Percentiles rank a stretch among this genome's conserved stretches.
Conservation (phyloP, 2,888 invertebrate genomes). For the Leptothorax acervorum region DNA sequence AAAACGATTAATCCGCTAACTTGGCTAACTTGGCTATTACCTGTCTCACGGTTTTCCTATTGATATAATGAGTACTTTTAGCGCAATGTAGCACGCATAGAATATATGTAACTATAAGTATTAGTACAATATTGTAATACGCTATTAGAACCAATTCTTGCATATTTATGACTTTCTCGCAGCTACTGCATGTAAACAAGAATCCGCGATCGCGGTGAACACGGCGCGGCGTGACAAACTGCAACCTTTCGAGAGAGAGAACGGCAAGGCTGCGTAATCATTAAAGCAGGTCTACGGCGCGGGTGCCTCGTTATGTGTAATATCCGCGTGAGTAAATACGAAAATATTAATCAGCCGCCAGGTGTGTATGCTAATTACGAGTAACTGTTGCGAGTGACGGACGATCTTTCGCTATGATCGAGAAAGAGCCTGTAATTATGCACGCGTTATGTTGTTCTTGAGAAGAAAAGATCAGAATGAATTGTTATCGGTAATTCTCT, state of each 20-base stretch:
- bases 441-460: not conserved
- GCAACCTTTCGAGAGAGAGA: conserved; percentile 53
- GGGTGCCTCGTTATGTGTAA: not conserved
- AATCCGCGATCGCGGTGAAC: conserved; percentile 9
- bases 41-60: not conserved
- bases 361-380: conserved; percentile 30
- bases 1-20: not conserved
- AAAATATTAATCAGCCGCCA: conserved; percentile 58
- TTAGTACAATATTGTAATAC: conserved; percentile 5
- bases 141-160: conserved; percentile 14
- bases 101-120: not conserved
- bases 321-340: not conserved
- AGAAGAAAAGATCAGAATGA: not conserved
- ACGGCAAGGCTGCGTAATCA: conserved; percentile 50
- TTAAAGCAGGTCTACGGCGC: conserved; percentile 4
- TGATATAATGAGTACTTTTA: not conserved
- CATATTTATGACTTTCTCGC: conserved; percentile 31
- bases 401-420: conserved; percentile 30
- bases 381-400: conserved; percentile 12
- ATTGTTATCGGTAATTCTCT: not conserved
- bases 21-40: not conserved
- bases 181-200: conserved; percentile 16
- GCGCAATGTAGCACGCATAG: not conserved
- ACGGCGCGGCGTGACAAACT: conserved; percentile 12
- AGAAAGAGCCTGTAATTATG: not conserved